Conservation (phyloP, 2,888 invertebrate genomes). For the Steinernema hermaphroditum region DNA sequence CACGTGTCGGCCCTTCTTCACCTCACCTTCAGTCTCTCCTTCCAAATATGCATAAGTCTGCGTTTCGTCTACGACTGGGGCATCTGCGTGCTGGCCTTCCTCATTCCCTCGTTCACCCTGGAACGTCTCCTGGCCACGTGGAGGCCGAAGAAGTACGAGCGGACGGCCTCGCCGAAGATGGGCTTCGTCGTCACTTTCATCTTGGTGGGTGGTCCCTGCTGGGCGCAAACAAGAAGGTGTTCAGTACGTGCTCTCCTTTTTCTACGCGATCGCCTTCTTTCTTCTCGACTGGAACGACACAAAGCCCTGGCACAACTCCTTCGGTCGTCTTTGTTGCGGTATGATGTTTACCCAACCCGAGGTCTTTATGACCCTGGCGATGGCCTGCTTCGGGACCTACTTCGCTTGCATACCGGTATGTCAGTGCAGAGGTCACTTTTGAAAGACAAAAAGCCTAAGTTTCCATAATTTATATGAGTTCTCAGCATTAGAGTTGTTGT, state of each 20-base stretch:
- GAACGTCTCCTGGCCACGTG: slow-evolving; percentile 4
- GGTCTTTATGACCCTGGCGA: background rate
- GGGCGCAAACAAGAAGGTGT: background rate
- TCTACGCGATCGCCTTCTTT: background rate
- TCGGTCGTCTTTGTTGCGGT: background rate
- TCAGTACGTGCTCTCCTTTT: background rate
- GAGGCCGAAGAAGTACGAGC: slow-evolving; percentile 7
- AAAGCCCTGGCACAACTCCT: background rate
- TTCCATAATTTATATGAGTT: no score
- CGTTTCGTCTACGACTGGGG: slow-evolving; percentile 6
- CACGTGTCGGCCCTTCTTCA: no score
- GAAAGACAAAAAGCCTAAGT: no score
- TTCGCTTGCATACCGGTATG: background rate
- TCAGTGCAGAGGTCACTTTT: background rate
- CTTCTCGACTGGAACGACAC: background rate
- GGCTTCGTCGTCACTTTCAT: background rate
- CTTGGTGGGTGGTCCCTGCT: background rate
- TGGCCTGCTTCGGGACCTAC: background rate
- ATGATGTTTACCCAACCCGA: background rate
- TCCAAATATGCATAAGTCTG: background rate
- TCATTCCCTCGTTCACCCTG: background rate
- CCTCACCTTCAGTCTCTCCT: slow-evolving; percentile 19
- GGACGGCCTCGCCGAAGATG: background rate
- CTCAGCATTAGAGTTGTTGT: no score
- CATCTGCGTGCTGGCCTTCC: slow-evolving; percentile 15